These are phyloP conservation scores for Drosophila ironensis DNA, from an alignment of 1,140 invertebrate species.

Conservation along the genomic window DNA sequence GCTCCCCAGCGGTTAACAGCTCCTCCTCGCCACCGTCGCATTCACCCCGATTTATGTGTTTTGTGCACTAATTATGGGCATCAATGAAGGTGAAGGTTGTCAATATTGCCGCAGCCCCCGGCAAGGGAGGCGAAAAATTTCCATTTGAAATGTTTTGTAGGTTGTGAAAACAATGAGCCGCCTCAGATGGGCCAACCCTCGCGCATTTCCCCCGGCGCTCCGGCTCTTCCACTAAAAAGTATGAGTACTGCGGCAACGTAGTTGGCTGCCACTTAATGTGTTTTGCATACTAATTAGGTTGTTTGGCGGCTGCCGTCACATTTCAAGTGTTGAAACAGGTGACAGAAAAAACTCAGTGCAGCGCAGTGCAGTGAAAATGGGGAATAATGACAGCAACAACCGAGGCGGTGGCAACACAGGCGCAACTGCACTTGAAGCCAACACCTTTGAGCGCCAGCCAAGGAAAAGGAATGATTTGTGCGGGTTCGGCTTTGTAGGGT, in stretches of 20 bases:
- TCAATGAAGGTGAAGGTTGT: constrained; percentile 79
- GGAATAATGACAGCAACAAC: constrained; percentile 33
- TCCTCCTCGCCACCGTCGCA: not conserved
- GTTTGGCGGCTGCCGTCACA: constrained; percentile 62
- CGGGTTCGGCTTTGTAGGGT: not conserved
- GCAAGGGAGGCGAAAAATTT: constrained; percentile 40
- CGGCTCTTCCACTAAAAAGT: no score
- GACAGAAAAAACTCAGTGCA: constrained; percentile 31
- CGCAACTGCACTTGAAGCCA: constrained; percentile 53
- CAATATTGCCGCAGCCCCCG: constrained; percentile 53
- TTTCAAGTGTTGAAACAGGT: constrained; percentile 68
- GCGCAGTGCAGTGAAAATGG: not conserved
- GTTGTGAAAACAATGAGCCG: constrained; percentile 53
- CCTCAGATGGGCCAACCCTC: not conserved
- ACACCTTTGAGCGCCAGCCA: constrained; percentile 52
- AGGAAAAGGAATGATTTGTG: constrained; percentile 15
- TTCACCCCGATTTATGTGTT: constrained; percentile 25
- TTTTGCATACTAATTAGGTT: constrained; percentile 79
- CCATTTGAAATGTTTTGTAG: constrained; percentile 68
- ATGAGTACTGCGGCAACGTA: constrained; percentile 63
- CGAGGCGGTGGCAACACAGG: constrained; percentile 22
- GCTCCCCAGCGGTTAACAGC: constrained; percentile 49
- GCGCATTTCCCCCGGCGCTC: not conserved
- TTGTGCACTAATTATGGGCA: constrained; percentile 63
- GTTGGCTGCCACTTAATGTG: constrained; percentile 72